Evolutionary conservation across 30 jellyfish, hydroid and myxozoan genomes (phyloP).

Genomic region (Hydra vulgaris): DNA sequence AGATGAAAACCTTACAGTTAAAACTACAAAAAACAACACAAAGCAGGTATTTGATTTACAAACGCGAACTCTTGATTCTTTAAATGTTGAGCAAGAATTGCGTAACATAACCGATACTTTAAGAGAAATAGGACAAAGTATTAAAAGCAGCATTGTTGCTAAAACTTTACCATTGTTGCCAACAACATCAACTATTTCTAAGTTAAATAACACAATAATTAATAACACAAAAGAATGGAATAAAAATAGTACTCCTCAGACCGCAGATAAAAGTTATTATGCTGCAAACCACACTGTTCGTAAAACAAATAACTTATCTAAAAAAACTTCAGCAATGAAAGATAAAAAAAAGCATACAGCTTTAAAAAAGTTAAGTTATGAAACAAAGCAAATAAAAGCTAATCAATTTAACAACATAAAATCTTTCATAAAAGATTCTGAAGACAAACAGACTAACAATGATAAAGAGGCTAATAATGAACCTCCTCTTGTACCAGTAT

Average conservation of each 20-base stretch:
- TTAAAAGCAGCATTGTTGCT: too few relatives aligned
- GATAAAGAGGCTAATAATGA: neutral
- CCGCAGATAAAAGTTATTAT: neutral
- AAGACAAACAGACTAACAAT: too few relatives aligned
- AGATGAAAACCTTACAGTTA: neutral
- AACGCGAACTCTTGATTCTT: neutral
- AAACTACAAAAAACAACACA: neutral
- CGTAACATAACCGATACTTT: neutral
- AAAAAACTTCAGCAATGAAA: neutral
- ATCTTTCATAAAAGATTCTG: neutral
- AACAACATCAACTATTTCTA: neutral
- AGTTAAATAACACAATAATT: neutral
- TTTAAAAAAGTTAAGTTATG: neutral
- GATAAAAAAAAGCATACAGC: neutral
- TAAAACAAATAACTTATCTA: neutral
- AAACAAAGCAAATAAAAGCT: neutral
- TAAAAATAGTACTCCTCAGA: neutral
- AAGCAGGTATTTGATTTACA: neutral
- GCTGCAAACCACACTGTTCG: neutral
- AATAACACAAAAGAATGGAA: neutral
- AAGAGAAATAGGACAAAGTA: neutral
- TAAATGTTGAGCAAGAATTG: neutral
- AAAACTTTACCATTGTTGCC: too few relatives aligned
- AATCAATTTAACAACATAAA: neutral
- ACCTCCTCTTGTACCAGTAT: slow-evolving; percentile 16